These are phyloP conservation scores for Platerodrilus igneus DNA, from an alignment of 2,888 invertebrate species.

Conservation along the genomic window DNA sequence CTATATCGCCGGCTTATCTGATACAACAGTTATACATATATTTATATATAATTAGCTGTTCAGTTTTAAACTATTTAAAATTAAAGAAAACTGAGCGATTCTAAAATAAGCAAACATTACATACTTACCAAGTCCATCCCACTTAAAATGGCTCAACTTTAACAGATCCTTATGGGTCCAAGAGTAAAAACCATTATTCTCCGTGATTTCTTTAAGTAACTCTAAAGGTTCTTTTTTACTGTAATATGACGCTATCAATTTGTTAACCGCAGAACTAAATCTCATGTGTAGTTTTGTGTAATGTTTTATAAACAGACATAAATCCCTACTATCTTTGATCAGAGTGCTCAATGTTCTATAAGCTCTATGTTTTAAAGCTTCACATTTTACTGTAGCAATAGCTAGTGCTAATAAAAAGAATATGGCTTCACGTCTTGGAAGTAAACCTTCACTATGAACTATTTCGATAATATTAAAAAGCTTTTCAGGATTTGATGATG, in stretches of 20 bases:
- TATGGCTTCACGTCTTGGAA: slow-evolving; percentile 33
- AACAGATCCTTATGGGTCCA: slow-evolving; percentile 71
- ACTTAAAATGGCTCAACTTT: slow-evolving; percentile 57
- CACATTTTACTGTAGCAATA: neutral
- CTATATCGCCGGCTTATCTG: no score
- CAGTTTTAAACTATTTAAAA: no score
- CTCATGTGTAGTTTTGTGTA: slow-evolving; percentile 31
- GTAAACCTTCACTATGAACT: slow-evolving; percentile 31
- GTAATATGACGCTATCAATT: slow-evolving; percentile 63
- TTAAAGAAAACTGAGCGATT: no score
- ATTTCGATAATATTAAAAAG: slow-evolving; percentile 29
- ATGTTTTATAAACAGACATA: slow-evolving; percentile 39
- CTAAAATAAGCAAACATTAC: no score
- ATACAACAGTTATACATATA: no score
- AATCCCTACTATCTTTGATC: slow-evolving; percentile 56
- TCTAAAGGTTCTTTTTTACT: slow-evolving; percentile 55
- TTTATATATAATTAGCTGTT: no score
- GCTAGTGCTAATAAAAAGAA: slow-evolving; percentile 34
- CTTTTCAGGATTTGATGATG: slow-evolving; percentile 10
- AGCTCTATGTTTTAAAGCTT: slow-evolving; percentile 18
- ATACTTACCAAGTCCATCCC: slow-evolving; percentile 50
- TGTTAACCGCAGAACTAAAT: slow-evolving; percentile 43
- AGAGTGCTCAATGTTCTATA: slow-evolving; percentile 44
- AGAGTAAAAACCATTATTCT: slow-evolving; percentile 59
- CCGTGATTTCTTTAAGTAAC: slow-evolving; percentile 60